phyloP scores from a whole-genome alignment of 2,888 invertebrate species.

The Drosophila nr. perissopoda region DNA sequence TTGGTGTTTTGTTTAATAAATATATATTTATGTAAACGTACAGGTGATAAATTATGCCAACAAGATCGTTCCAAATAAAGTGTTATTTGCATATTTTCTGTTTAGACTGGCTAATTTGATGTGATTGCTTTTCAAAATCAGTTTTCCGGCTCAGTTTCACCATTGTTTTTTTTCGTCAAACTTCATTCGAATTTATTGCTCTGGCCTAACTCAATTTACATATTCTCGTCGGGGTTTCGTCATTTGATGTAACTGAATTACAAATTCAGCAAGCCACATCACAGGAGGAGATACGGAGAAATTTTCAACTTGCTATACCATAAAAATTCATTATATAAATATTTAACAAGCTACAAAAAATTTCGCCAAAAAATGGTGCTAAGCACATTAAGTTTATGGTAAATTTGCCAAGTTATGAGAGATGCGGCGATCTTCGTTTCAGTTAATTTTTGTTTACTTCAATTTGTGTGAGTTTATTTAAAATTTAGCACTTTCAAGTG shows the following conservation, averaged over 20 bases:
- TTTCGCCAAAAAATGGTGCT: constrained; percentile 56
- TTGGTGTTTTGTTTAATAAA: constrained; percentile 19
- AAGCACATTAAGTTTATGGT: constrained; percentile 36
- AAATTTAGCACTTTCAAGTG: constrained; percentile 44
- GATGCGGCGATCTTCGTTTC: constrained; percentile 4
- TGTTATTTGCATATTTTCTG: constrained; percentile 38
- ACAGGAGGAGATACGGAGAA: constrained; percentile 30
- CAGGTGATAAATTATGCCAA: constrained; percentile 7
- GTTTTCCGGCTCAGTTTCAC: constrained; percentile 70
- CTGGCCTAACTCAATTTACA: constrained; percentile 45
- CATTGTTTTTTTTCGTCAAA: constrained; percentile 19
- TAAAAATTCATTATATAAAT: constrained; percentile 37
- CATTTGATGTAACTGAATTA: constrained; percentile 42
- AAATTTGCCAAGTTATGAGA: constrained; percentile 16
- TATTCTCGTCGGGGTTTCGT: constrained; percentile 19
- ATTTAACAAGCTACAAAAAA: constrained; percentile 44
- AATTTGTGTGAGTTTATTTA: constrained; percentile 38
- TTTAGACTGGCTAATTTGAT: constrained; percentile 16
- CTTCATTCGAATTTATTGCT: constrained; percentile 40
- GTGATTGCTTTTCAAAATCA: constrained; percentile 13
- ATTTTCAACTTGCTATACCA: constrained; percentile 18
- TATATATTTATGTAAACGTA: neutral
- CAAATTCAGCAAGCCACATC: constrained; percentile 12
- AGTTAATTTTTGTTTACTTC: constrained; percentile 25
- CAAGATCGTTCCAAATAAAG: constrained; percentile 17